Conservation (phyloP, 2,888 invertebrate species). For the Aspidiotus destructor region DNA sequence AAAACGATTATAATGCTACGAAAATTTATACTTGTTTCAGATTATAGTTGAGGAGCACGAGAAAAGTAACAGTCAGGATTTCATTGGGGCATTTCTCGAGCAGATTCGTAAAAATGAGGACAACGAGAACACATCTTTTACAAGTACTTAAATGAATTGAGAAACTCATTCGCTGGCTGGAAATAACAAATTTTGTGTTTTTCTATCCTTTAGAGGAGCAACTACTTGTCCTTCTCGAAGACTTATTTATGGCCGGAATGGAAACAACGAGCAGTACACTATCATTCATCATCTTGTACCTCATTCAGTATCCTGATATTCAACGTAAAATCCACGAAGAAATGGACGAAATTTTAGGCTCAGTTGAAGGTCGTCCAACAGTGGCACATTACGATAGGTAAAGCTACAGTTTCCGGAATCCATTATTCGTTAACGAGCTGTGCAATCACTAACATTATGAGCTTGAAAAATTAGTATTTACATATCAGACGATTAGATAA, state of each 20-base stretch:
- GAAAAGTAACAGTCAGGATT: conserved; percentile 43
- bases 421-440: too few relatives aligned
- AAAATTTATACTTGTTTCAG: conserved; percentile 35
- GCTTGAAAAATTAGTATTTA: too few relatives aligned
- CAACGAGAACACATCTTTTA: conserved; percentile 11
- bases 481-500: too few relatives aligned
- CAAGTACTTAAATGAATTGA: neutral
- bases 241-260: conserved; percentile 59
- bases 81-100: conserved; percentile 56
- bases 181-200: neutral
- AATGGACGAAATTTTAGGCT: conserved; percentile 49
- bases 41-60: conserved; percentile 39
- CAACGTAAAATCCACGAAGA: conserved; percentile 51
- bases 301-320: conserved; percentile 50
- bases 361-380: conserved; percentile 50
- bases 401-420: too few relatives aligned
- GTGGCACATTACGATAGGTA: conserved; percentile 50
- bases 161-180: neutral
- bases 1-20: neutral
- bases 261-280: conserved; percentile 60
- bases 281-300: conserved; percentile 51
- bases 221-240: conserved; percentile 49
- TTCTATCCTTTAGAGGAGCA: conserved; percentile 41
- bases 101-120: conserved; percentile 46
- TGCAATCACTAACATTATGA: too few relatives aligned